phyloP scores from a whole-genome alignment of 2,797 vertebrate species.

The Platyrinchus mystaceus region DNA sequence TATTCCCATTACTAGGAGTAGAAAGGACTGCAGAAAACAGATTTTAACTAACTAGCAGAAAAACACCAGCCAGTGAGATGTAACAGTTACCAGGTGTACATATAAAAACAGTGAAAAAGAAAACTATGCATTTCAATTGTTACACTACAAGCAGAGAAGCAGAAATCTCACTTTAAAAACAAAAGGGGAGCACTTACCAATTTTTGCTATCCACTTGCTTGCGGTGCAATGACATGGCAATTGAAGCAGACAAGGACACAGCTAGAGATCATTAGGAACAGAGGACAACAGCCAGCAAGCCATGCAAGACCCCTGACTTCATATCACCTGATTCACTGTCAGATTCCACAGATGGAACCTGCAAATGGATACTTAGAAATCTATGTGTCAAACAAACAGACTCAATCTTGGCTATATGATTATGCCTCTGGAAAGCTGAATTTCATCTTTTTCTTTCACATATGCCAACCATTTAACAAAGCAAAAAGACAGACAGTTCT shows the following conservation, averaged over 20 bases:
- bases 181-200: background rate
- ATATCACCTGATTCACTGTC: background rate
- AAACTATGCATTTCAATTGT: background rate
- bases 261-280: background rate
- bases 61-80: background rate
- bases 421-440: background rate
- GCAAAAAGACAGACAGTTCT: background rate
- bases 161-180: constrained; percentile 21
- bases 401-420: background rate
- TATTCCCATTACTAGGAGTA: background rate
- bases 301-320: background rate
- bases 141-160: background rate
- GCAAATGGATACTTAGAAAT: background rate
- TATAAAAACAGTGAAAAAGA: background rate
- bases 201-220: background rate
- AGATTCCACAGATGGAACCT: background rate
- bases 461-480: constrained; percentile 11
- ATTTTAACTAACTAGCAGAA: background rate
- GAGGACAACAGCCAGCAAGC: background rate
- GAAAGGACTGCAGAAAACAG: background rate
- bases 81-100: background rate
- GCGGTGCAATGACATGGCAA: background rate
- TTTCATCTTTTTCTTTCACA: background rate
- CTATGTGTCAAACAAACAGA: background rate
- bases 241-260: constrained; percentile 6